A percentile compares a stretch with the other conserved stretches of the same genome.
Conservation (phyloP, 2,113 vertebrate species). For the Microtus oregoni region DNA sequence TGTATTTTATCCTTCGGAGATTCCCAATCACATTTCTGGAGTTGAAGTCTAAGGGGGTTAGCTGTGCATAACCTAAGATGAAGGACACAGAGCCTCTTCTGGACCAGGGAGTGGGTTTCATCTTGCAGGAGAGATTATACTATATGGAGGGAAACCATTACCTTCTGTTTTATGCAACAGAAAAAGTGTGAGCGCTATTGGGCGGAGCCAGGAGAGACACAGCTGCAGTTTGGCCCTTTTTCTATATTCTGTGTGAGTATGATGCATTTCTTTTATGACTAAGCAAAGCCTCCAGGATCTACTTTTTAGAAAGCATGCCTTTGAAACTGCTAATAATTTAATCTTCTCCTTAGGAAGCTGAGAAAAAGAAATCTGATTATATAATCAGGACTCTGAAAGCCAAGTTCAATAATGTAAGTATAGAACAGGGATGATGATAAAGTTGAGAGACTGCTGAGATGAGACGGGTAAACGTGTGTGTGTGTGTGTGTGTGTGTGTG, state of each 20-base stretch:
- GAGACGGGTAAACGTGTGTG: background rate
- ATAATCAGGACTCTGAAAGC: slow-evolving; percentile 91
- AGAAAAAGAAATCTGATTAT: slow-evolving; percentile 92
- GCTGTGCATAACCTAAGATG: background rate
- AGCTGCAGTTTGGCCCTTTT: slow-evolving; percentile 90
- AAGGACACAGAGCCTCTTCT: slow-evolving; percentile 41
- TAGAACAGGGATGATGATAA: background rate
- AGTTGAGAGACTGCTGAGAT: background rate
- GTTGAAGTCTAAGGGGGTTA: background rate
- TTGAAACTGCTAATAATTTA: slow-evolving; percentile 41
- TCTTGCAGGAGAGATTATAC: background rate
- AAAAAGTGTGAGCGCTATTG: slow-evolving; percentile 99
- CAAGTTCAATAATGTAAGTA: slow-evolving; percentile 91
- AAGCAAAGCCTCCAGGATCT: background rate
- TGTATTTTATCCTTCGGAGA: slow-evolving; percentile 27
- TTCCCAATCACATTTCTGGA: background rate
- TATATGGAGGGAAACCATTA: slow-evolving; percentile 60
- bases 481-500: too few species aligned
- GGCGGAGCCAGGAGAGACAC: slow-evolving; percentile 85
- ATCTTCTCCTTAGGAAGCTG: slow-evolving; percentile 88
- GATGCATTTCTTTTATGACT: background rate
- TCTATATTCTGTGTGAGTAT: slow-evolving; percentile 93
- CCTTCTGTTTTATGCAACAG: slow-evolving; percentile 85
- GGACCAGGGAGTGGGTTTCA: background rate
- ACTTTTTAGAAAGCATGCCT: background rate